These are phyloP conservation scores for Bolinopsis microptera DNA, from an alignment of 37 sponge, comb jelly and placozoan genomes.

Conservation along the genomic window DNA sequence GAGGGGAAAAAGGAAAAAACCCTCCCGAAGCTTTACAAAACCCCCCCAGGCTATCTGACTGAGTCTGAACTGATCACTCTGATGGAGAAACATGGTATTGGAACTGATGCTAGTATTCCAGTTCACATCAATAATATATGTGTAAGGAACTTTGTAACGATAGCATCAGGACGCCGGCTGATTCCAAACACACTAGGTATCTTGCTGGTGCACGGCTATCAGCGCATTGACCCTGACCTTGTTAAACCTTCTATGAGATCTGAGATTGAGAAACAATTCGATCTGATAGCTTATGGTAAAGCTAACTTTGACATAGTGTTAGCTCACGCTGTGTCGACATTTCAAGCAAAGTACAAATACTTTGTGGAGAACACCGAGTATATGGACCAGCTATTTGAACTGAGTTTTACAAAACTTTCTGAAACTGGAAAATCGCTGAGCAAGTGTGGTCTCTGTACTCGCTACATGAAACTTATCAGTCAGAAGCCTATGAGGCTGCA, in stretches of 20 bases:
- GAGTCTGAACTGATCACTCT: conserved; percentile 97
- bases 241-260: conserved; percentile 94
- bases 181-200: conserved; percentile 90
- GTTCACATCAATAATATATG: conserved; percentile 95
- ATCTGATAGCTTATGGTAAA: conserved; percentile 87
- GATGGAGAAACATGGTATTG: conserved; percentile 99
- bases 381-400: conserved; percentile 96
- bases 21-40: too few relatives aligned
- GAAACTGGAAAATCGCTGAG: conserved; percentile 79
- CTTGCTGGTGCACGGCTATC: conserved; percentile 95
- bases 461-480: conserved; percentile 84
- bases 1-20: too few relatives aligned
- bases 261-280: conserved; percentile 92
- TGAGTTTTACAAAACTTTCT: conserved; percentile 86
- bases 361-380: conserved; percentile 74
- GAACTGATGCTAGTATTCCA: conserved; percentile 63
- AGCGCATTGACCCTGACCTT: conserved; percentile 95
- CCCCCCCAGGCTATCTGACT: conserved; percentile 85
- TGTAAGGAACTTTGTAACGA: conserved; percentile 89
- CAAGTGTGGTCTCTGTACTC: conserved; percentile 67
- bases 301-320: conserved; percentile 82
- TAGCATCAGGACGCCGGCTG: conserved; percentile 81
- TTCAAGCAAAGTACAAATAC: conserved; percentile 84
- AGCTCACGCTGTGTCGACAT: conserved; percentile 76
- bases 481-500: conserved; percentile 83